A percentile compares a stretch with the other conserved stretches of the same genome.
phyloP scores from a whole-genome alignment of 2,797 vertebrate genomes.

The Pempheris klunzingeri region DNA sequence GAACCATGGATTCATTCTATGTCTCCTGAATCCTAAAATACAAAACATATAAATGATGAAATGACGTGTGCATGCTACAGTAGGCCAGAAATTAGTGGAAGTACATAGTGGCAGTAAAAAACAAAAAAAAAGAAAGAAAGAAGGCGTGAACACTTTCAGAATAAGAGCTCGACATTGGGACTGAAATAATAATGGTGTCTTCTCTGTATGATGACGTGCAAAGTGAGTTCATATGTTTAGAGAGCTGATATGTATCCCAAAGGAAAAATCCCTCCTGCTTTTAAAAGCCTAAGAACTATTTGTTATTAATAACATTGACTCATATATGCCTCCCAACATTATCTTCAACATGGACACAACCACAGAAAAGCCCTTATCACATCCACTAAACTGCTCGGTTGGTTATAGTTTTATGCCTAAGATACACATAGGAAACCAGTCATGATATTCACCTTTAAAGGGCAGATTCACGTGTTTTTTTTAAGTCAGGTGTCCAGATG shows the following conservation, averaged over 20 bases:
- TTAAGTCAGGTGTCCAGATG: not conserved
- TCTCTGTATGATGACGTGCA: not conserved
- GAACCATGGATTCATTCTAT: constrained; percentile 24
- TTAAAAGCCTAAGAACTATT: constrained; percentile 8
- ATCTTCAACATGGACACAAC: constrained; percentile 21
- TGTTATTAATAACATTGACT: constrained; percentile 14
- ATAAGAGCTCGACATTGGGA: constrained; percentile 1
- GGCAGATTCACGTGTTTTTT: not conserved
- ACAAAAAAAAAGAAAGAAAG: not conserved
- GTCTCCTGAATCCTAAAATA: constrained; percentile 34
- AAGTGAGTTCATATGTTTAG: constrained; percentile 10
- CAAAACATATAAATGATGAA: not conserved
- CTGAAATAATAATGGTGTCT: not conserved
- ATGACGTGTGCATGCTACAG: constrained; percentile 42
- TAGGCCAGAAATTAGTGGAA: constrained; percentile 18
- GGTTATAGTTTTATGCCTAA: constrained; percentile 19
- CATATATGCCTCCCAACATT: constrained; percentile 8
- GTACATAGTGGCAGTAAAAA: constrained; percentile 6
- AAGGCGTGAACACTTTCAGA: constrained; percentile 11
- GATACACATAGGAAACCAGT: not conserved
- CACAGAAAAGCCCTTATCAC: constrained; percentile 47
- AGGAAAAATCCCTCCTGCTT: constrained; percentile 12
- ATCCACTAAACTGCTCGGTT: constrained; percentile 31
- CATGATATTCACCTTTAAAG: constrained; percentile 5
- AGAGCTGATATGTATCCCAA: constrained; percentile 37